Percentiles rank a stretch among this genome's conserved stretches.
phyloP scores from a whole-genome alignment of 1,140 invertebrate species.

The Brachionus plicatilis region DNA sequence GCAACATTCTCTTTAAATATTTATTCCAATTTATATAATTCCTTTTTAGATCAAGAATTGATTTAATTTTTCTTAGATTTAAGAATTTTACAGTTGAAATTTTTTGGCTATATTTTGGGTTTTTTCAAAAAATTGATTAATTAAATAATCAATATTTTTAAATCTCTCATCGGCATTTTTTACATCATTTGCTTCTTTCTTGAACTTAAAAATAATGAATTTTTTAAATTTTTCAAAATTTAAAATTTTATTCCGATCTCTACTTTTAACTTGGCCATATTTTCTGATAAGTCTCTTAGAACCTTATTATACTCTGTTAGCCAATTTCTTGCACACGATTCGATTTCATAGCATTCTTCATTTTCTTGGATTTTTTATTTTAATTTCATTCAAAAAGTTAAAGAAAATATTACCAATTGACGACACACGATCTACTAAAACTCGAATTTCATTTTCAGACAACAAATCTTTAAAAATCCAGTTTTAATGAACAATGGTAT shows the following conservation, averaged over 20 bases:
- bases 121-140: neutral
- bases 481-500: neutral
- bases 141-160: neutral
- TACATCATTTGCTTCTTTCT: neutral
- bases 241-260: too few relatives aligned
- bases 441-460: neutral
- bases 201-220: neutral
- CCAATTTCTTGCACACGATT: constrained; percentile 24
- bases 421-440: neutral
- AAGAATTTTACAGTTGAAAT: neutral
- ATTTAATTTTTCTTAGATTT: too few relatives aligned
- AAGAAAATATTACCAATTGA: neutral
- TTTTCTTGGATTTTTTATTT: neutral
- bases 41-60: neutral
- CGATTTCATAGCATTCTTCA: neutral
- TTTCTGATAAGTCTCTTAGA: neutral
- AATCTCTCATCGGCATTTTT: neutral
- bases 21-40: neutral
- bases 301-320: neutral
- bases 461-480: neutral
- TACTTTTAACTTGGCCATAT: neutral
- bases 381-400: neutral
- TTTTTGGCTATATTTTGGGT: neutral
- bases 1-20: neutral
- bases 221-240: neutral